Evolutionary conservation across 2,888 invertebrate genomes (phyloP).

Genomic region (Pediacus dermestoides): DNA sequence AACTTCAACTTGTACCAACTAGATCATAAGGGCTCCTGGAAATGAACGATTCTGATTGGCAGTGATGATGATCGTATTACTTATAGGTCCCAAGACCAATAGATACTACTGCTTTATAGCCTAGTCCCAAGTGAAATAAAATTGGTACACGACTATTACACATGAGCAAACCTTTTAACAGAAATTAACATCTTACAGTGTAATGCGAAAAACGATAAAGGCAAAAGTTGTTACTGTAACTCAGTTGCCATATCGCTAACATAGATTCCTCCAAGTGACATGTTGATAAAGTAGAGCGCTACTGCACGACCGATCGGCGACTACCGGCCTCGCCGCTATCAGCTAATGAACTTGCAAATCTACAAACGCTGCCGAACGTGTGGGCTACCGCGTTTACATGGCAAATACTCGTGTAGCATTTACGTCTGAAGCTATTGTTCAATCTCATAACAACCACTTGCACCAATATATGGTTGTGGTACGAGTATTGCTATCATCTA

Average conservation of each 20-base stretch:
- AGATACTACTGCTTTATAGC: too few species aligned
- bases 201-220: neutral
- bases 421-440: conserved; percentile 35
- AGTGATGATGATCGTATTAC: too few species aligned
- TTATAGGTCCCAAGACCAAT: too few species aligned
- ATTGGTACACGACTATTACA: too few species aligned
- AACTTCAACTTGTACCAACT: too few species aligned
- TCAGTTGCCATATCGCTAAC: conserved; percentile 13
- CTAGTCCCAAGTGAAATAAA: too few species aligned
- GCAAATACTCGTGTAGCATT: conserved; percentile 14
- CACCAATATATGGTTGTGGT: too few species aligned
- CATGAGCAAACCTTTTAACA: too few species aligned
- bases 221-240: conserved; percentile 4
- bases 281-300: conserved; percentile 38
- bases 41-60: too few species aligned
- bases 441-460: too few species aligned
- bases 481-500: too few species aligned
- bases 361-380: conserved; percentile 35
- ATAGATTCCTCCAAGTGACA: conserved; percentile 34
- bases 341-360: conserved; percentile 44
- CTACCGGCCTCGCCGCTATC: conserved; percentile 32
- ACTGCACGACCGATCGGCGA: conserved; percentile 27
- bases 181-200: neutral
- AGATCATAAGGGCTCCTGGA: too few species aligned
- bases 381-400: conserved; percentile 30